phyloP scores from a whole-genome alignment of 2,797 vertebrate genomes.

The Microchirus variegatus region DNA sequence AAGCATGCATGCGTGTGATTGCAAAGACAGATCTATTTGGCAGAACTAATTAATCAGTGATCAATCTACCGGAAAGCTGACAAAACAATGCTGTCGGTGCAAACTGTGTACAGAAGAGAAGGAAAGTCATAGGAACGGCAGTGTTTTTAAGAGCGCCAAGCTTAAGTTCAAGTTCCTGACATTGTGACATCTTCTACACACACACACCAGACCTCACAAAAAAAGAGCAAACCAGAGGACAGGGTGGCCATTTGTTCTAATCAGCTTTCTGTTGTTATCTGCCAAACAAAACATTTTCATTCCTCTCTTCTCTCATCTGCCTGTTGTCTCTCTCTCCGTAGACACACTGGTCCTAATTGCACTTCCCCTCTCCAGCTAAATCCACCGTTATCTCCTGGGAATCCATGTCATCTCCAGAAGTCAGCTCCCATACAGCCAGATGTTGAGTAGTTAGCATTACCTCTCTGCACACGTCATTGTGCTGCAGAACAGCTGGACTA shows the following conservation, averaged over 20 bases:
- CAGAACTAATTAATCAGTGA: constrained; percentile 61
- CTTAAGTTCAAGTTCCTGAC: background rate
- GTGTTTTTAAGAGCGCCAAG: background rate
- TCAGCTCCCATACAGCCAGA: constrained; percentile 79
- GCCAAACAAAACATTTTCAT: constrained; percentile 79
- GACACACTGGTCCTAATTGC: constrained; percentile 83
- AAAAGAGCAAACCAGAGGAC: constrained; percentile 37
- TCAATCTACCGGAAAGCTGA: constrained; percentile 48
- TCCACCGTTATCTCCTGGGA: constrained; percentile 80
- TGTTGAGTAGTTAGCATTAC: constrained; percentile 80
- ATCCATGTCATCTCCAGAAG: constrained; percentile 80
- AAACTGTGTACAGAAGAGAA: constrained; percentile 13
- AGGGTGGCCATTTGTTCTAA: constrained; percentile 72
- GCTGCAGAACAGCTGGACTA: constrained; percentile 73
- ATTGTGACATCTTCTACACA: constrained; percentile 2
- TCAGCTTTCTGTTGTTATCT: constrained; percentile 80
- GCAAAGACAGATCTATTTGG: constrained; percentile 45
- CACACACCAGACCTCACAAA: background rate
- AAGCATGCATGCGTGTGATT: constrained; percentile 36
- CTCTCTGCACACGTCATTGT: constrained; percentile 66
- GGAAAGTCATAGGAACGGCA: background rate
- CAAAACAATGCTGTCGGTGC: constrained; percentile 41
- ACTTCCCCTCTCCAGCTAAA: constrained; percentile 73
- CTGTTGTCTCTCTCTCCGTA: constrained; percentile 50
- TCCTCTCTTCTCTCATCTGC: constrained; percentile 71